Base-by-base conservation (phyloP, 2,113 vertebrate genomes). In the Grantiella picta region DNA sequence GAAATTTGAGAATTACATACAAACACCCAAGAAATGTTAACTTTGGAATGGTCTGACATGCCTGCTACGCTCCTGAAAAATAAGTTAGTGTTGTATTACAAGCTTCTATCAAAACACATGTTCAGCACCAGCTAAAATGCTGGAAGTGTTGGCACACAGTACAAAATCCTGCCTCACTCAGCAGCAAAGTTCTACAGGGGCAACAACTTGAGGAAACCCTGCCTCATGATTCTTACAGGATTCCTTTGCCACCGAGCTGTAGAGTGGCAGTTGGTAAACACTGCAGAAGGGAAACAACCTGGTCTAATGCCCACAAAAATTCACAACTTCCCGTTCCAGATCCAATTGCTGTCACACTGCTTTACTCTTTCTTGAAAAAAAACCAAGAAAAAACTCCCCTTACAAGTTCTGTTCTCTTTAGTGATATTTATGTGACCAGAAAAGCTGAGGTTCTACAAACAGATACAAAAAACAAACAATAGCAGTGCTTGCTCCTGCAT, bases 71-170 rank as follows among this genome's bases (percentile, higher is more conserved):
- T 66, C 73, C 52, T 42, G n/a, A 79, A 82, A 92, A 86, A 92
- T 31, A 5, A 65, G 66, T 88, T 88, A 86, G 47, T 29, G 19
- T 66, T 76, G 66, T 36, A 36, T 86, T 80, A 59, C 24, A 89
- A 87, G 78, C 56, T 53, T 91, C 76, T 80, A 59, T 80, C 84
- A 89, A 91, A 93, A 94, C 29, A 52, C n/a, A 80, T 76, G 20
- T 66, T 79, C 71, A 86, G 71, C 25, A 49, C 52, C 71, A 94
- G 66, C 25, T 66, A 93, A 91, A 91, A 79, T 44, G 42, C 42
- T 83, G 56, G 31, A 68, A 68, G 10, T 86, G 47, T 66, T 83
- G 72, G 76, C 44, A 86, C 25, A 40, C 50, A 17, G 28, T 28
- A 71, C 10, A 65, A 92, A 42, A 33, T 25, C 21, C 21, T 80